Evolutionary conservation across 2,888 invertebrate species (phyloP), one percentile per base, ranked within the genome.

Genomic region (Meloe dianella): DNA sequence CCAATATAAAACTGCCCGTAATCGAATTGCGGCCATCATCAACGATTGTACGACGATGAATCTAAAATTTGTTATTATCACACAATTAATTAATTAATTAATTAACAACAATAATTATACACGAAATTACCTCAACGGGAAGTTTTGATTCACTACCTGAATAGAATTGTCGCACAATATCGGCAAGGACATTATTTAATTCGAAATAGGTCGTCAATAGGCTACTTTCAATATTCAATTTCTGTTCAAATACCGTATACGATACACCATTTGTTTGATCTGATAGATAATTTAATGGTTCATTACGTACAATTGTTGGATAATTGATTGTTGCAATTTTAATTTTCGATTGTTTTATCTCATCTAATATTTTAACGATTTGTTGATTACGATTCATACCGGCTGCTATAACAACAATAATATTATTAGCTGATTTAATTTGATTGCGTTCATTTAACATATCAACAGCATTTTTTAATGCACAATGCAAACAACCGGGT

Each of bases 241-340:
- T 86, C 63, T 84, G 81, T 75, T 88, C 88, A 27, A 83, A 81
- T 1, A 88, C 85, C 0, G 86, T 86, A 72, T 85, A 87, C 9
- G 86, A 81, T 12, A 79, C 79, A 22, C 85, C 87, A 57, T 78
- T 81, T 0, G 85, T 87, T 61, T 81, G 79, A 47, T 82, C 77
- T 0, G 87, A 85, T 47, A 88, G 74, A 30, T 79, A 77, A 71
- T 87, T 86, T 17, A 88, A 78, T 4, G 85, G 82, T 54, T 82
- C 79, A 1, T 81, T 76, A 59, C 86, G 75, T 0, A 83, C 77
- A 20, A 86, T 77, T n/a, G 81, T 80, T 0, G 88, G 87, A 75
- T 87, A 88, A 71, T 87, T 88, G 58, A 89, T 84, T 0, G 87
- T 86, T 0, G 86, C 85, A 20, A 88, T 83, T 67, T 84, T 83